Evolutionary conservation across 2,113 vertebrate genomes (phyloP), one percentile per base, ranked within the genome.

Genomic region (Calyptomena viridis): DNA sequence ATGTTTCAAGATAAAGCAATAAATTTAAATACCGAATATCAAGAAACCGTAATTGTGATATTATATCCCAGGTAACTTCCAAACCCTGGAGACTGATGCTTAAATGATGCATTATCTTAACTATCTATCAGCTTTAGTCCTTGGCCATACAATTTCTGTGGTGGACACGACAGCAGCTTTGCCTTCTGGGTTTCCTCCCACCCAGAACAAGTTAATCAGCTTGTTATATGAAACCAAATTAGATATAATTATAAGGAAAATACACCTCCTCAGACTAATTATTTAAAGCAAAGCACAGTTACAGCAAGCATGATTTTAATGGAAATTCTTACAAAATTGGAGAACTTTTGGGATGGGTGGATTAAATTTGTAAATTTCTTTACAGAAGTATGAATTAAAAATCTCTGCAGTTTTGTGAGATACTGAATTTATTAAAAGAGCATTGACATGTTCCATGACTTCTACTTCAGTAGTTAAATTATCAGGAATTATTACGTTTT

Each of bases 291-390:
- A 81, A 89, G 33, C 33, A 78, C 27, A 60, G 15, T 30, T 73
- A 58, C 3, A 46, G 50, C 25, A 90, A 5, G 0, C 3, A 22
- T 11, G 3, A 66, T 53, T 90, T 90, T 37, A 87, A 91, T 25
- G 35, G 11, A 72, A 68, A 27, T 75, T 50, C 60, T 76, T 68
- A 47, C 3, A 31, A 66, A 80, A 69, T 0, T 18, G 5, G n/a
- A 88, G 6, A 16, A 31, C 16, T 77, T 77, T 11, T 0, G 0
- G 1, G 33, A 83, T n/a, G 9, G 12, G 3, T 27, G 14, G 25
- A 80, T 66, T 83, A 66, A 87, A 93, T 18, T 19, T 40, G 31
- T 19, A 49, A 35, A 33, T 60, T 85, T 83, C 28, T 77, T 13
- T 23, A 66, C 28, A 49, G 15, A 68, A 11, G 2, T n/a, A 86